Evolutionary conservation across 1,140 invertebrate species (phyloP).

Genomic region (Cepaea nemoralis): DNA sequence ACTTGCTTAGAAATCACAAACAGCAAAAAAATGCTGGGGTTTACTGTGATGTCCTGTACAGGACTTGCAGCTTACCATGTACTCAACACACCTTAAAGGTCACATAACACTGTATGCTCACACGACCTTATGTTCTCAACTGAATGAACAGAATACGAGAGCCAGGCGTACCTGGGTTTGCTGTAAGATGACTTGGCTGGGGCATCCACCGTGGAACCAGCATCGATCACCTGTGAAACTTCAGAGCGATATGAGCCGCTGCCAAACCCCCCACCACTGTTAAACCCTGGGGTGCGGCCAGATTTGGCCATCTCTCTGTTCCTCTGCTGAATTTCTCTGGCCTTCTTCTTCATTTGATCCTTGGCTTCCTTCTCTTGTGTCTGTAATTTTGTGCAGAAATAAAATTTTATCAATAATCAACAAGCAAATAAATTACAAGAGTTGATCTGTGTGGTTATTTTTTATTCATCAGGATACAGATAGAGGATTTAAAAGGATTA

Average conservation of each 20-base stretch:
- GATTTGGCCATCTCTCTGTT: constrained; percentile 80
- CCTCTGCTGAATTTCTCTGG: constrained; percentile 84
- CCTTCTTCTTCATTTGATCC: constrained; percentile 96
- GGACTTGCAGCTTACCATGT: too few relatives aligned
- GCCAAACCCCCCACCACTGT: constrained; percentile 65
- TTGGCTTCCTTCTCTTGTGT: constrained; percentile 98
- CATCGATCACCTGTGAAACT: constrained; percentile 45
- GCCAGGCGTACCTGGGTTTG: constrained; percentile 53
- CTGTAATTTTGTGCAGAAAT: constrained; percentile 70
- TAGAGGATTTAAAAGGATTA: too few relatives aligned
- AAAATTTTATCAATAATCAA: constrained; percentile 18
- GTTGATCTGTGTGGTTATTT: too few relatives aligned
- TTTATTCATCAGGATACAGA: too few relatives aligned
- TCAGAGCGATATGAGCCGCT: constrained; percentile 72
- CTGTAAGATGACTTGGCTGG: constrained; percentile 60
- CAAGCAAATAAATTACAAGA: too few relatives aligned
- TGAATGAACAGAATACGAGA: too few relatives aligned
- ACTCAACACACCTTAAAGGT: too few relatives aligned
- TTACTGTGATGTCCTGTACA: too few relatives aligned
- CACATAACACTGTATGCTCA: too few relatives aligned
- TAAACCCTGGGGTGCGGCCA: constrained; percentile 72
- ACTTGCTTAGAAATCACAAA: too few relatives aligned
- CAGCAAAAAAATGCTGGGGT: too few relatives aligned
- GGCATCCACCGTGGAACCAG: constrained; percentile 44
- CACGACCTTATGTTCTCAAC: too few relatives aligned